Evolutionary conservation across 1,140 invertebrate genomes (phyloP).

Genomic region (Pteromalus puparum): DNA sequence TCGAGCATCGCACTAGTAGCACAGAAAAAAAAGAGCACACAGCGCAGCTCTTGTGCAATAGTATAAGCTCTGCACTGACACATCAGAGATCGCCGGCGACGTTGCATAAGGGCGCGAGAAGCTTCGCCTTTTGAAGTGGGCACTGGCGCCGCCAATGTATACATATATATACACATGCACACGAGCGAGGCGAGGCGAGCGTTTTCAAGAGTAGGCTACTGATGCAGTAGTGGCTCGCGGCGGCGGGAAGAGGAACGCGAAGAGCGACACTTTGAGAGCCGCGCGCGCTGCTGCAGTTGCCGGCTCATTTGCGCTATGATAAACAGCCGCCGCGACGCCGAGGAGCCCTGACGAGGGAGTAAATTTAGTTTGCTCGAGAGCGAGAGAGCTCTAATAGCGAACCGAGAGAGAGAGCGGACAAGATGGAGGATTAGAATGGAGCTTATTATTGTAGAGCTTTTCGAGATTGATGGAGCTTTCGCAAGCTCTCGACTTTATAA

Average conservation of each 20-base stretch:
- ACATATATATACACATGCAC: neutral
- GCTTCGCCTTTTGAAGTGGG: conserved; percentile 14
- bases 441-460: conserved; percentile 22
- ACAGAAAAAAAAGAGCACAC: neutral
- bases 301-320: conserved; percentile 45
- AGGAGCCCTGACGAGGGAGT: conserved; percentile 26
- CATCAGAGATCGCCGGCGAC: neutral
- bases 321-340: conserved; percentile 29
- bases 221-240: neutral
- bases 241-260: neutral
- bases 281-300: conserved; percentile 10
- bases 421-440: conserved; percentile 26
- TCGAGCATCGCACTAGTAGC: too few species aligned
- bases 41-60: neutral
- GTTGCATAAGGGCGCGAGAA: neutral
- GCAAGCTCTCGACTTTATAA: neutral
- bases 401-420: neutral
- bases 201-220: conserved; percentile 25
- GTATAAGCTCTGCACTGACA: neutral
- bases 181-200: neutral
- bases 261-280: conserved; percentile 28
- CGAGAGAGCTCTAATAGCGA: neutral
- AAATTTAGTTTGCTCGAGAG: conserved; percentile 47
- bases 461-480: neutral
- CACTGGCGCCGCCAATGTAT: conserved; percentile 2